A percentile compares a stretch with the other conserved stretches of the same genome.
These are phyloP conservation scores for Agrenia bidenticulata DNA, from an alignment of 2,888 invertebrate genomes.

Conservation along the genomic window DNA sequence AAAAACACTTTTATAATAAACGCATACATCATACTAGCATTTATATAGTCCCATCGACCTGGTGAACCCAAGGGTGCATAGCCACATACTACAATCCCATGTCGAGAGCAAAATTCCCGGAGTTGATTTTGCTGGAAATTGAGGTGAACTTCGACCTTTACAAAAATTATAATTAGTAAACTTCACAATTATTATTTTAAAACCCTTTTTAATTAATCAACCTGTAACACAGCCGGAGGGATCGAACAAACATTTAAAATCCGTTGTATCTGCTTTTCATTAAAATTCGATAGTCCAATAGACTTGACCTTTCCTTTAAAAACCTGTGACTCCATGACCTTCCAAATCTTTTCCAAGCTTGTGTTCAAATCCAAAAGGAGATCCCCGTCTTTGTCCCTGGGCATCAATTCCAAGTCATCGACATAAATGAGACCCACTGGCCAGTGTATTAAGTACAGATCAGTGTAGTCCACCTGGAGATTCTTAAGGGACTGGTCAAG, in stretches of 20 bases:
- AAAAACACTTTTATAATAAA: neutral
- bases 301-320: constrained; percentile 69
- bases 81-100: constrained; percentile 72
- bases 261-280: constrained; percentile 68
- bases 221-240: constrained; percentile 64
- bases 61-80: constrained; percentile 78
- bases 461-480: constrained; percentile 75
- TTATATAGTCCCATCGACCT: constrained; percentile 58
- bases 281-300: constrained; percentile 85
- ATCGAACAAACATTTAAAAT: constrained; percentile 64
- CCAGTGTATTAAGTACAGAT: constrained; percentile 77
- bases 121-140: constrained; percentile 74
- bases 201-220: constrained; percentile 54
- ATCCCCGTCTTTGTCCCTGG: constrained; percentile 63
- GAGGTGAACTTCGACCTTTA: constrained; percentile 71
- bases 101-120: constrained; percentile 62
- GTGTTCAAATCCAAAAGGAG: constrained; percentile 66
- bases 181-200: neutral
- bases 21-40: constrained; percentile 5
- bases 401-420: constrained; percentile 65
- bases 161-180: constrained; percentile 48
- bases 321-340: constrained; percentile 69
- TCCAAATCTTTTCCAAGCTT: constrained; percentile 74
- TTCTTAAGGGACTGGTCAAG: constrained; percentile 59
- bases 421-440: constrained; percentile 70